A percentile compares a stretch with the other conserved stretches of the same genome.
phyloP scores from a whole-genome alignment of 2,113 vertebrate species.

The Pongo abelii region DNA sequence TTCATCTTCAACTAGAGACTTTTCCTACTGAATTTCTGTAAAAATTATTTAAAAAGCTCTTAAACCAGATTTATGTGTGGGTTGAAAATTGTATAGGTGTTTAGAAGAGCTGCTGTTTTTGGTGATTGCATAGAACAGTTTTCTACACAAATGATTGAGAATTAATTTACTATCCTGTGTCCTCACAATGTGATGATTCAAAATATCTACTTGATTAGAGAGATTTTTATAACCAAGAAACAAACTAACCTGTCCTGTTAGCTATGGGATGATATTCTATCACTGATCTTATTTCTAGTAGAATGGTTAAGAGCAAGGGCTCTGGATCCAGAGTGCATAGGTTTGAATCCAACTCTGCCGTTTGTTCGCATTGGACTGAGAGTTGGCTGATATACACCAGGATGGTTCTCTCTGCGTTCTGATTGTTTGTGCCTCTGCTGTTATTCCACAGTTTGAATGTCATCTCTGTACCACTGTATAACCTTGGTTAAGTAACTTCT shows the following conservation, averaged over 20 bases:
- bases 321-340: not conserved
- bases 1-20: not conserved
- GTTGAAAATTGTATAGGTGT: slow-evolving; percentile 72
- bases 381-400: not conserved
- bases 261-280: not conserved
- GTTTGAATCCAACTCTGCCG: not conserved
- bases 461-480: not conserved
- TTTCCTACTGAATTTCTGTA: slow-evolving; percentile 54
- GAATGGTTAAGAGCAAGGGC: not conserved
- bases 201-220: not conserved
- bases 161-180: not conserved
- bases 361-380: not conserved
- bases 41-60: slow-evolving; percentile 56
- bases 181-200: not conserved
- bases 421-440: not conserved
- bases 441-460: not conserved
- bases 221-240: not conserved
- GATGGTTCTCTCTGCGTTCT: not conserved
- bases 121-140: not conserved
- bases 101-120: slow-evolving; percentile 63
- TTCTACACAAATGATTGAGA: slow-evolving; percentile 6
- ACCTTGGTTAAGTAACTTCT: not conserved
- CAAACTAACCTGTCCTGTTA: not conserved
- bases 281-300: not conserved
- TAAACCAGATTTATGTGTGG: slow-evolving; percentile 65